Base-by-base conservation (phyloP, 2,888 invertebrate species). In the Mythimna vitellina region DNA sequence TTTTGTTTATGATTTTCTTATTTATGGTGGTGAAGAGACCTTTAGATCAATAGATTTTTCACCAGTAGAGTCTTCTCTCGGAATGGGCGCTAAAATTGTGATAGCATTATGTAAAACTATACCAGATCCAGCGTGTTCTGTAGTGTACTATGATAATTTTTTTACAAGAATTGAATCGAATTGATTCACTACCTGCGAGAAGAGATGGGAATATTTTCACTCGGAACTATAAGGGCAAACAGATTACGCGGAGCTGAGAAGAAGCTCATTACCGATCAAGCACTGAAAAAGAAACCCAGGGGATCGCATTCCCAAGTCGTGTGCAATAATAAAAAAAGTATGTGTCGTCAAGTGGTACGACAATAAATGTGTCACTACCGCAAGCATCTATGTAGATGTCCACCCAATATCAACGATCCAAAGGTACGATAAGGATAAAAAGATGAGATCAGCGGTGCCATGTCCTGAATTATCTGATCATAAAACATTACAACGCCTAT, bases 11-110 rank as follows among this genome's bases (percentile, higher is more conserved):
- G 63, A 57, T 14, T 63, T 70, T 25, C 20, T 64, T 12, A n/a
- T 60, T 7, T 70, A 70, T 65, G 51, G 53, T 53, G 64, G 70
- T 29, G 70, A 70, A 58, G 70, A 70, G 25, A 65, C 61, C 17
- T 70, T n/a, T 20, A 20, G 51, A 20, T n/a, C 20, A 20, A 20
- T 51, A 20, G 7, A 20, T 20, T 20, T n/a, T 17, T 32, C 61
- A 14, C 67, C 60, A 29, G 70, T 46, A 22, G 64, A 70, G 60
- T 32, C 54, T 10, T 35, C 20, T 51, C 38, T 70, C 25, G 53
- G 65, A 20, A 25, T 60, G 29, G 70, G 65, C 12, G 60, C 60
- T 54, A 70, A 70, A 20, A 54, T 65, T 29, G 70, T 70, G 25
- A 12, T 60, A 20, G 61, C 68, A 32, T 32, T 68, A 32, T 68